Conservation (phyloP, 2,113 vertebrate genomes). For the Salvelinus sp. region DNA sequence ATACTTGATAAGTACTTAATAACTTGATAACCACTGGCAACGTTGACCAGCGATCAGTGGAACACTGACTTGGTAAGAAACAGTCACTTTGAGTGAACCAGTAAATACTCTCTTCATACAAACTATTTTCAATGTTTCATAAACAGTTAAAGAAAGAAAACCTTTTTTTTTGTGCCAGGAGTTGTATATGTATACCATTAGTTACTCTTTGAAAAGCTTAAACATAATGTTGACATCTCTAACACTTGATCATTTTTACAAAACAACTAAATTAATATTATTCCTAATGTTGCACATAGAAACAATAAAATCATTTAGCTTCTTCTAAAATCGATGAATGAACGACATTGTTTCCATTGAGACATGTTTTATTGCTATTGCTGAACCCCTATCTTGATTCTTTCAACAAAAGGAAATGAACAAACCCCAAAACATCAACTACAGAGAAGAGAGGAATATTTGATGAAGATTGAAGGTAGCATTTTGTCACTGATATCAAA, state of each 20-base stretch:
- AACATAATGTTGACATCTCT: constrained; percentile 74
- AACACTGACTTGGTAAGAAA: constrained; percentile 61
- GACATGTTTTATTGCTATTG: constrained; percentile 84
- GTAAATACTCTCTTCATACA: constrained; percentile 57
- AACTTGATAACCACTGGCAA: constrained; percentile 48
- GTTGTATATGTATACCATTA: constrained; percentile 64
- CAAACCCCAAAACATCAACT: constrained; percentile 53
- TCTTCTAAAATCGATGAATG: constrained; percentile 65
- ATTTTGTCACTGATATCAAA: constrained; percentile 53
- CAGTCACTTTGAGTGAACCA: constrained; percentile 66
- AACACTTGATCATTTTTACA: constrained; percentile 78
- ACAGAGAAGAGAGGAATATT: constrained; percentile 65
- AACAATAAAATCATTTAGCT: constrained; percentile 36
- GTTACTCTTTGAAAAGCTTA: constrained; percentile 75
- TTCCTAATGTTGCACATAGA: constrained; percentile 59
- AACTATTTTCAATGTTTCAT: constrained; percentile 44
- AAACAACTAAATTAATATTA: constrained; percentile 60
- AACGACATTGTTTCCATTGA: constrained; percentile 69
- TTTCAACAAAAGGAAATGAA: constrained; percentile 53
- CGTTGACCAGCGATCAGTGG: constrained; percentile 49
- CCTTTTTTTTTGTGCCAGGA: constrained; percentile 31
- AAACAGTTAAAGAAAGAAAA: constrained; percentile 39
- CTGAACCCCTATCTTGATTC: constrained; percentile 70
- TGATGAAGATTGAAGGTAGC: constrained; percentile 53
- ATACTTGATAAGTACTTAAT: constrained; percentile 39